Evolutionary conservation across 2,797 vertebrate genomes (phyloP), one percentile per base, ranked within the genome.

Genomic region (Pseudopleuronectes americanus): DNA sequence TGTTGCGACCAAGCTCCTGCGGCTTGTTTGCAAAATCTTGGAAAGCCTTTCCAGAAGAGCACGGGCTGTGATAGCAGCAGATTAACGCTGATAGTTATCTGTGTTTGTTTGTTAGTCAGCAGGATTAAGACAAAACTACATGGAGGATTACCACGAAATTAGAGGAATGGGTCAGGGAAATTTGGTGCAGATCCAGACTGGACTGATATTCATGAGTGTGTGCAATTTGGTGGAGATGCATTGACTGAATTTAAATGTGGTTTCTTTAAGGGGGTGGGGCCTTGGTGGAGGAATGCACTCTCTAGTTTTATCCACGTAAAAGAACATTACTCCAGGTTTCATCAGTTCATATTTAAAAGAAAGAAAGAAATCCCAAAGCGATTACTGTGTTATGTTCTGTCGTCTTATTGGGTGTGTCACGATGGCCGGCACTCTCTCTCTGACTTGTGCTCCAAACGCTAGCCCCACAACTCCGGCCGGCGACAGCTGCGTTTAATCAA

Each of bases 401-500:
- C 5, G 43, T 8, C 43, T 19, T 16, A 45, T 45, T 45, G 43
- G 43, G 4, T 58, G 70, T 21, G 21, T 48, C 75, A 66, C 36
- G 58, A 38, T 38, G 23, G 59, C 77, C 51, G 57, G 80, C 78
- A 62, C 28, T 84, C 79, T 60, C 38, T 7, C 38, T 7, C 38
- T 4, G 45, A 63, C 78, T 79, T 51, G 66, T 52, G 64, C 49
- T 55, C 80, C 79, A 71, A 71, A 78, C 78, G 73, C 76, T 80
- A 62, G 74, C 51, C 1, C 68, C 43, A 19, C 80, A 77, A 83
- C 81, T 76, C 76, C 64, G 2, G 59, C 36, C 74, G 68, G 73
- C 74, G 86, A 77, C 87, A 84, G 81, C 88, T 87, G 85, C 84
- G 80, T 91, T 92, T 89, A 88, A 89, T 92, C 90, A 90, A 80